Evolutionary conservation across 2,888 invertebrate species (phyloP).

Genomic region (Drosophila seclusa): DNA sequence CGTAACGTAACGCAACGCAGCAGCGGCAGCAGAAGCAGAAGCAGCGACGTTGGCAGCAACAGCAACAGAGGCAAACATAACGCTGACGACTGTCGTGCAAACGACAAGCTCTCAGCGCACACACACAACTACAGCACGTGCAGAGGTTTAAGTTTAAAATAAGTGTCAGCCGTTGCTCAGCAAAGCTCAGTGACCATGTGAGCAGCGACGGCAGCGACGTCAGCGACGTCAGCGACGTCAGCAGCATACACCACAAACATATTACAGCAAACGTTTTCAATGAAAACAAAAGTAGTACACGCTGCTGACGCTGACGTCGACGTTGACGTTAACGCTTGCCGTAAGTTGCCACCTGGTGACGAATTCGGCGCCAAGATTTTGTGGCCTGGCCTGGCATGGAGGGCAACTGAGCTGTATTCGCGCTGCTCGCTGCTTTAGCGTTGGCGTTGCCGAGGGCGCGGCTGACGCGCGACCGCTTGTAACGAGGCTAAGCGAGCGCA

Average conservation of each 20-base stretch:
- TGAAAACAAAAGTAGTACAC: conserved; percentile 79
- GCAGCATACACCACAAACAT: conserved; percentile 68
- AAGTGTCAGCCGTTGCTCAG: conserved; percentile 60
- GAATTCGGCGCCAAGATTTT: conserved; percentile 69
- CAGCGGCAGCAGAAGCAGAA: conserved; percentile 14
- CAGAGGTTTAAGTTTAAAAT: conserved; percentile 55
- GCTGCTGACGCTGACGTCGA: conserved; percentile 47
- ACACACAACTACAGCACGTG: conserved; percentile 14
- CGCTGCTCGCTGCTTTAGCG: conserved; percentile 33
- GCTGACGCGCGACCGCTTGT: conserved; percentile 63
- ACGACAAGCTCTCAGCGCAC: conserved; percentile 43
- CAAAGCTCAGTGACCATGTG: conserved; percentile 81
- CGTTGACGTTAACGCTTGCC: conserved; percentile 32
- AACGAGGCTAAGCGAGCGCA: conserved; percentile 73
- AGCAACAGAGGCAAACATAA: conserved; percentile 27
- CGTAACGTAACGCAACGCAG: conserved; percentile 51
- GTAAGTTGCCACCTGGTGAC: conserved; percentile 69
- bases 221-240: conserved; percentile 28
- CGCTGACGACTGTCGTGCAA: conserved; percentile 37
- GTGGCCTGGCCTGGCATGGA: conserved; percentile 51
- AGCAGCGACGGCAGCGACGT: conserved; percentile 47
- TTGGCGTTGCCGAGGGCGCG: conserved; percentile 77
- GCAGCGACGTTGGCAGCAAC: conserved; percentile 14
- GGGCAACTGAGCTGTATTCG: conserved; percentile 57
- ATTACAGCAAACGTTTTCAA: conserved; percentile 79